phyloP scores from a whole-genome alignment of 2,888 invertebrate species.

The Dinocampus coccinellae region DNA sequence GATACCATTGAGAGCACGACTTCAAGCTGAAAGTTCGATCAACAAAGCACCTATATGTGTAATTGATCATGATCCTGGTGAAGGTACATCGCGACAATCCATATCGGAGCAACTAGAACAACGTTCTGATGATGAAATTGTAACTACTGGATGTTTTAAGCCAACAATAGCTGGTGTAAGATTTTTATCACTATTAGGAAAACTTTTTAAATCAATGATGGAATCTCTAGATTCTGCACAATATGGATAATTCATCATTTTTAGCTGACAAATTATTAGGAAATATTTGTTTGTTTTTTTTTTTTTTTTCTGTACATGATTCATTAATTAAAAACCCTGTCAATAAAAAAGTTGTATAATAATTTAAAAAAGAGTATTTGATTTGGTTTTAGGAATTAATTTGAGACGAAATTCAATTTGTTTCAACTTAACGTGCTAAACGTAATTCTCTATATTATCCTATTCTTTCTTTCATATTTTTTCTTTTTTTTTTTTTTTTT shows the following conservation, averaged over 20 bases:
- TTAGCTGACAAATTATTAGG: background rate
- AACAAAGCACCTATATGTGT: conserved; percentile 50
- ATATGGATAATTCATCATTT: conserved; percentile 50
- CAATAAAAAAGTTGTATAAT: conserved; percentile 19
- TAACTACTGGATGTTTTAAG: conserved; percentile 60
- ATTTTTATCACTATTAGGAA: conserved; percentile 63
- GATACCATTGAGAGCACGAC: conserved; percentile 54
- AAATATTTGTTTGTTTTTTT: no score
- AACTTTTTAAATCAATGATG: conserved; percentile 62
- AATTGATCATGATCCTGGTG: conserved; percentile 36
- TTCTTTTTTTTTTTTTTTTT: conserved; percentile 30
- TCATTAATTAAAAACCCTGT: background rate
- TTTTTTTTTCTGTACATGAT: conserved; percentile 11
- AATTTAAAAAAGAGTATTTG: background rate
- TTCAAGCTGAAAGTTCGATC: conserved; percentile 51
- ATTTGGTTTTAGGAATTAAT: conserved; percentile 1
- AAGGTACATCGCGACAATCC: conserved; percentile 19
- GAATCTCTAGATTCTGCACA: conserved; percentile 64
- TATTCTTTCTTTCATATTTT: conserved; percentile 28
- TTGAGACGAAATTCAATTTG: background rate
- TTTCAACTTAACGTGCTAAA: conserved; percentile 14
- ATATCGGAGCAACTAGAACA: conserved; percentile 31
- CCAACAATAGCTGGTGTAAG: conserved; percentile 49
- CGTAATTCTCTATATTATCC: conserved; percentile 37
- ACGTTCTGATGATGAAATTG: conserved; percentile 49